phyloP scores from a whole-genome alignment of 2,113 vertebrate genomes.

The Oreotrochilus melanogaster region DNA sequence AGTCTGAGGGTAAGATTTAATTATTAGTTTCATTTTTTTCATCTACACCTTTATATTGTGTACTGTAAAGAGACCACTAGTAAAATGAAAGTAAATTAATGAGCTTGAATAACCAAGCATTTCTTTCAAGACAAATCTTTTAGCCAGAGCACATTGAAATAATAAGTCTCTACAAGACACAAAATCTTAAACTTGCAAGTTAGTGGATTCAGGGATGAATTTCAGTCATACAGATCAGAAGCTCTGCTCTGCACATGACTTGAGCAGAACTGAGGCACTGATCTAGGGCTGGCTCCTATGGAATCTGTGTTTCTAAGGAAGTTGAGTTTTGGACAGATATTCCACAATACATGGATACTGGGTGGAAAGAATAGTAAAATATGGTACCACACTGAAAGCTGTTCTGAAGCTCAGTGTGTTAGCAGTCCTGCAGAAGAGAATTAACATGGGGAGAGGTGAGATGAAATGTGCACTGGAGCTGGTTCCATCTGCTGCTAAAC shows the following conservation, averaged over 20 bases:
- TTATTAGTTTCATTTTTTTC: neutral
- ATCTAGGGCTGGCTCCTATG: neutral
- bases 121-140: neutral
- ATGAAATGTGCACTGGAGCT: neutral
- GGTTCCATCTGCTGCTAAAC: neutral
- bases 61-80: neutral
- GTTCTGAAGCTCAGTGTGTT: fast-evolving
- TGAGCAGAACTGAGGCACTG: neutral
- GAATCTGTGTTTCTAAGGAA: neutral
- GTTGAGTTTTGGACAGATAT: neutral
- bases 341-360: neutral
- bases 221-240: neutral
- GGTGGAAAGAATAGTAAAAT: neutral
- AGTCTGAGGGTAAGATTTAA: neutral
- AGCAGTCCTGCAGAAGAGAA: neutral
- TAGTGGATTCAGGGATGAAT: neutral
- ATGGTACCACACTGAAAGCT: fast-evolving
- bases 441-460: neutral
- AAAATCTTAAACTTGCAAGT: neutral
- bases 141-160: neutral
- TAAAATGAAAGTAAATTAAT: neutral
- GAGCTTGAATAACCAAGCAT: neutral
- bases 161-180: neutral
- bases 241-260: neutral
- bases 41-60: neutral